A percentile compares a stretch with the other conserved stretches of the same genome.
These are phyloP conservation scores for Platalea minor DNA, from an alignment of 2,797 vertebrate genomes.

Conservation along the genomic window DNA sequence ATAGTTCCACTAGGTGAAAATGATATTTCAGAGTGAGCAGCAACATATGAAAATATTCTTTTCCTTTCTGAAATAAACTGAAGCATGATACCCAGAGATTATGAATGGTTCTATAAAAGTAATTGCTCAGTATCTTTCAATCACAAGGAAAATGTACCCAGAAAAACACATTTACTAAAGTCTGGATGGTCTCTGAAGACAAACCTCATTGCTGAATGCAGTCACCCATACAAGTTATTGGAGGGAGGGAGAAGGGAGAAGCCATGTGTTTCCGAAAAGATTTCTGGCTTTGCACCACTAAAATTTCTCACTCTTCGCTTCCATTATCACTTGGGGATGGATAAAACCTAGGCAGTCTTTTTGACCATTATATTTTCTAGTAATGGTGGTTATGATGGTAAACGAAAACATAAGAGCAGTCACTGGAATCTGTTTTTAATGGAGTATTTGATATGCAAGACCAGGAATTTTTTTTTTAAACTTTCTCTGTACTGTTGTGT, in stretches of 20 bases:
- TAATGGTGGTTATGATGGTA: not conserved
- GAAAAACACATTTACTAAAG: not conserved
- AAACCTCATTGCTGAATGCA: not conserved
- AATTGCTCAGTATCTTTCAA: slow-evolving; percentile 27
- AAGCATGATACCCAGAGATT: not conserved
- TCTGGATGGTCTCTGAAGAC: not conserved
- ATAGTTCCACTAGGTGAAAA: slow-evolving; percentile 4
- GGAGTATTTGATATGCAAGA: not conserved
- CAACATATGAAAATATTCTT: slow-evolving; percentile 8
- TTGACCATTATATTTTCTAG: not conserved
- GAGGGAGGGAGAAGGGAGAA: not conserved
- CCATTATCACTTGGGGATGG: not conserved
- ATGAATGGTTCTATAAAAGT: slow-evolving; percentile 1
- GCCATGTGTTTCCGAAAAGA: not conserved
- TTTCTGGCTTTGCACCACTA: not conserved
- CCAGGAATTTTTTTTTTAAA: not conserved
- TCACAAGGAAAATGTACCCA: slow-evolving; percentile 10
- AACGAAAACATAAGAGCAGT: not conserved
- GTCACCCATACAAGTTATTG: not conserved
- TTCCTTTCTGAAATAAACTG: not conserved
- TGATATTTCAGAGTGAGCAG: not conserved
- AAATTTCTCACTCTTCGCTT: not conserved
- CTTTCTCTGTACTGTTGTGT: not conserved
- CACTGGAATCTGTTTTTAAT: not conserved
- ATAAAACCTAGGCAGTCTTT: not conserved